Base-by-base conservation (phyloP, 2,797 vertebrate species). In the Lateolabrax maculatus region DNA sequence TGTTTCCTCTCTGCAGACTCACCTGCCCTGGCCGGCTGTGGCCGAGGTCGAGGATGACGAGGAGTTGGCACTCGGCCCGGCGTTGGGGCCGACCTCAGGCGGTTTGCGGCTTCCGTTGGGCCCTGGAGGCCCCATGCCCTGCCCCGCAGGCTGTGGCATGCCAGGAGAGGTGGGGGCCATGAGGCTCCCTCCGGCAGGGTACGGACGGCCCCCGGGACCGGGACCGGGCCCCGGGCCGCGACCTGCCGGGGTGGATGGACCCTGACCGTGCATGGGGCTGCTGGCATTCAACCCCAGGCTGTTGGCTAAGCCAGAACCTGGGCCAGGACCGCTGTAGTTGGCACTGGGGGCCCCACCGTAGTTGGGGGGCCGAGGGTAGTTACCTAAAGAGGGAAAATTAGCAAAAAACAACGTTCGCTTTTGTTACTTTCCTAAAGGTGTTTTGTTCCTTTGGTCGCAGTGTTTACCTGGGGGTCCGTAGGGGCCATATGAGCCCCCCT, bases 261-360 rank as follows among this genome's bases (percentile, higher is more conserved):
- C 97, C 88, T 97, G 97, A 52, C 97, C 97, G 18, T 98, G 97
- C 96, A 98, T 97, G 83, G 97, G 97, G 88, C 94, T 98, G 93
- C 96, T 96, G 89, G 96, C 95, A 46, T 96, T 98, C 93, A 97
- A 94, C 10, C 92, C 93, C 69, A 93, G 83, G 77, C 90, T 94
- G 88, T 93, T 94, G 87, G 94, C 92, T 91, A 97, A 93, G 75
- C 96, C 96, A 0, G 97, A 96, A 77, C 97, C 95, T 31, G 96
- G 96, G 69, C 96, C 94, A 16, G 97, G 96, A 69, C 96, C 93
- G 41, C 96, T 97, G 96, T 98, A 98, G 94, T 94, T 97, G 84
- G 96, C 94, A 84, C 95, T 95, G 83, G 96, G 96, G 39, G 97
- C 95, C n/a, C 96, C 97, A 0, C 96, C 97, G 70, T 98, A 98